Conservation (phyloP, 2,888 invertebrate genomes). For the Galerucella pusilla region DNA sequence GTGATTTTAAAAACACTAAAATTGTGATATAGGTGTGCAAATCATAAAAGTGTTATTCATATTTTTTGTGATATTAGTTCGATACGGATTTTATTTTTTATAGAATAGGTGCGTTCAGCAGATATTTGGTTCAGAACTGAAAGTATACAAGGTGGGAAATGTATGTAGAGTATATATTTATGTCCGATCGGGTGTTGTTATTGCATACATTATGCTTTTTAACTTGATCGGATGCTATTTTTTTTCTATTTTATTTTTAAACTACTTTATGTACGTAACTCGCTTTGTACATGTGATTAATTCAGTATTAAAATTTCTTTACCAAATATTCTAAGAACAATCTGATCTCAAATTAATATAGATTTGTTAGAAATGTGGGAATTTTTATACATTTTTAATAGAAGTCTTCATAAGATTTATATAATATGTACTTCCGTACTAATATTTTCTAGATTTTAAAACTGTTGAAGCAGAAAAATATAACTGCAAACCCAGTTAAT, state of each 20-base stretch:
- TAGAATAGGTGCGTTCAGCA: slow-evolving; percentile 33
- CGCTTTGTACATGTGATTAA: slow-evolving; percentile 28
- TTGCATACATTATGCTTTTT: slow-evolving; percentile 25
- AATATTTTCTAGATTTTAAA: slow-evolving; percentile 33
- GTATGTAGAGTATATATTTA: slow-evolving; percentile 1
- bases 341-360: slow-evolving; percentile 41
- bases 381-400: slow-evolving; percentile 43
- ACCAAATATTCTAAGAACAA: slow-evolving; percentile 39
- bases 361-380: slow-evolving; percentile 36
- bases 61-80: slow-evolving; percentile 53
- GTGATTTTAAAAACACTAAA: slow-evolving; percentile 35
- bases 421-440: slow-evolving; percentile 28
- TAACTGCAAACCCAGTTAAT: neutral
- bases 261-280: slow-evolving; percentile 13
- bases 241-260: neutral
- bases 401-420: slow-evolving; percentile 36
- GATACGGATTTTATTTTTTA: slow-evolving; percentile 45
- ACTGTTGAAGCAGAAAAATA: slow-evolving; percentile 10
- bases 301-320: slow-evolving; percentile 40
- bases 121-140: slow-evolving; percentile 39
- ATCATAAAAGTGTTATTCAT: slow-evolving; percentile 35
- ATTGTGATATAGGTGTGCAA: slow-evolving; percentile 37
- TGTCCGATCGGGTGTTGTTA: slow-evolving; percentile 1
- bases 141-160: slow-evolving; percentile 23
- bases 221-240: neutral